Evolutionary conservation across 2,888 invertebrate species (phyloP).

Genomic region (Zaprionus obscuricornis): DNA sequence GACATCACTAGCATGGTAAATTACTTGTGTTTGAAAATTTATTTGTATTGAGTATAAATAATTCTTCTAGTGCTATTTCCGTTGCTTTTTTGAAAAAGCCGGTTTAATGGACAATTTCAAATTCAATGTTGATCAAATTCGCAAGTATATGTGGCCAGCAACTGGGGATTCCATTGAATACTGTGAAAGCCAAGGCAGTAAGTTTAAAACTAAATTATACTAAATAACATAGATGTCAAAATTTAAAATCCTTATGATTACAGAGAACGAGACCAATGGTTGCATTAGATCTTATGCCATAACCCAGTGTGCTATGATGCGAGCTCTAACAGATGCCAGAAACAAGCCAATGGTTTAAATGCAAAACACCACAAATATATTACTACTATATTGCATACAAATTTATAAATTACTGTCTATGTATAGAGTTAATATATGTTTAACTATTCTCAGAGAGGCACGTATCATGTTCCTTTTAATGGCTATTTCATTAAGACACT

Average conservation of each 20-base stretch:
- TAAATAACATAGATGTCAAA: too few relatives aligned
- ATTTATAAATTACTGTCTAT: constrained; percentile 44
- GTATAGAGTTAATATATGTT: constrained; percentile 39
- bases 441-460: constrained; percentile 20
- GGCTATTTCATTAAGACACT: constrained; percentile 36
- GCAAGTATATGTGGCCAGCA: constrained; percentile 82
- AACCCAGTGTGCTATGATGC: constrained; percentile 84
- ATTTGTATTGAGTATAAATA: too few relatives aligned
- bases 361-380: neutral
- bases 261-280: constrained; percentile 82
- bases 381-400: constrained; percentile 24
- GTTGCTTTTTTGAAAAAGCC: constrained; percentile 85
- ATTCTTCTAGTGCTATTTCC: constrained; percentile 85
- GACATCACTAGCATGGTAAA: constrained; percentile 86
- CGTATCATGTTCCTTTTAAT: constrained; percentile 8
- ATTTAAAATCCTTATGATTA: too few relatives aligned
- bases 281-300: constrained; percentile 85
- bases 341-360: constrained; percentile 67
- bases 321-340: constrained; percentile 79
- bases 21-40: too few relatives aligned
- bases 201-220: too few relatives aligned
- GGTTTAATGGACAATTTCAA: constrained; percentile 84
- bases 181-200: constrained; percentile 79
- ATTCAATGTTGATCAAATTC: constrained; percentile 82
- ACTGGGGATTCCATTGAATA: constrained; percentile 79